Base-by-base conservation (phyloP, 1,140 invertebrate species). In the Physella acuta region DNA sequence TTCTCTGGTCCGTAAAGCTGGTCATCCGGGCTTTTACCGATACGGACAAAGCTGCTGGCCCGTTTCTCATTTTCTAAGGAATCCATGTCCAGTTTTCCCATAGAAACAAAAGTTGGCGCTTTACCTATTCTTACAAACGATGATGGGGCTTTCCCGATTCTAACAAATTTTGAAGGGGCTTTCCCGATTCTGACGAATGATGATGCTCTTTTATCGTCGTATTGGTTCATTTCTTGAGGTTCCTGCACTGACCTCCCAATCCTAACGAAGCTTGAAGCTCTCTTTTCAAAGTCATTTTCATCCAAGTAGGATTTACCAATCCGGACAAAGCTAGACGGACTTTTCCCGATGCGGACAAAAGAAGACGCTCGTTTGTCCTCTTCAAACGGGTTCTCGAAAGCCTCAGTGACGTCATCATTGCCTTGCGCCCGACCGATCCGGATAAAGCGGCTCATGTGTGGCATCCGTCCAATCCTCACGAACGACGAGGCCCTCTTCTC, bases 11-110 rank as follows among this genome's bases (percentile, higher is more conserved):
- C 37, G n/a, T 59, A 49, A 14, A 28, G 55, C 3, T 33, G 16
- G 28, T 61, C 63, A n/a, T 61, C 49, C 5, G 34, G 59, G 37
- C 28, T 49, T 28, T 67, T 67, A 2, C 71, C 71, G 14, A 73
- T 70, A 33, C 71, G 71, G 2, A 73, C 67, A 56, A 73, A 73
- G 53, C 72, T 71, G 51, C 53, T 70, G 49, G 28, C 59, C 3
- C 44, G 31, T 37, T 53, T 71, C 4, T 71, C 64, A 14, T 67
- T 58, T 33, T 61, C 59, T 2, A 44, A 1, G 26, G 36, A 1
- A 26, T 61, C 36, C 1, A 34, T 5, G 2, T 39, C 59, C 4
- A n/a, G 1, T 39, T 4, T 30, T 44, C 52, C 52, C 11, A 55
- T 55, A 14, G 11, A 24, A 31, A 30, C 24, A 30, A 28, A 28